phyloP scores from a whole-genome alignment of 1,140 invertebrate genomes.

The Leptopilina clavipes region DNA sequence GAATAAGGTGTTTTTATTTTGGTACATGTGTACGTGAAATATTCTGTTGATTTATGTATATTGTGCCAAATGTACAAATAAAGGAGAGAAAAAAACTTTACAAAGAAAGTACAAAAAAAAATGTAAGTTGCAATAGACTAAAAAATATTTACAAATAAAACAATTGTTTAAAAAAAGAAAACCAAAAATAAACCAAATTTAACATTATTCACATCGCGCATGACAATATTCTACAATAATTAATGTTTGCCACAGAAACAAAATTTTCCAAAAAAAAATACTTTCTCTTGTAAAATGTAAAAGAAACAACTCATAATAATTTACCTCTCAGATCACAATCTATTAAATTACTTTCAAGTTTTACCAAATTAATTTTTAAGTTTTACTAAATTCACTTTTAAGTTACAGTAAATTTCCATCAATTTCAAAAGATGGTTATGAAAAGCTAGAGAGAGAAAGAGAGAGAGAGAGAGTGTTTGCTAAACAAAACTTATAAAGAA shows the following conservation, averaged over 20 bases:
- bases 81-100: conserved; percentile 6
- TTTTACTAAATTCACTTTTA: not conserved
- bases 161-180: not conserved
- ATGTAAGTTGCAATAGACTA: not conserved
- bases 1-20: conserved; percentile 10
- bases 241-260: too few relatives aligned
- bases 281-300: too few relatives aligned
- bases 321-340: too few relatives aligned
- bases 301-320: too few relatives aligned
- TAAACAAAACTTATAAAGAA: too few relatives aligned
- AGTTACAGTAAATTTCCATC: not conserved
- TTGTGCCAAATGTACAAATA: conserved; percentile 20
- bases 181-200: not conserved
- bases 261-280: too few relatives aligned
- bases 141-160: not conserved
- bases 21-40: not conserved
- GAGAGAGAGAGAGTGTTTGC: too few relatives aligned
- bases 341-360: too few relatives aligned
- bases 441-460: too few relatives aligned
- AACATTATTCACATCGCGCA: not conserved
- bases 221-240: too few relatives aligned
- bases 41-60: conserved; percentile 5
- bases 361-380: too few relatives aligned
- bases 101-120: not conserved
- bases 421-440: too few relatives aligned